Base-by-base conservation (phyloP, 1,140 invertebrate genomes). In the Drosophila nannoptera region DNA sequence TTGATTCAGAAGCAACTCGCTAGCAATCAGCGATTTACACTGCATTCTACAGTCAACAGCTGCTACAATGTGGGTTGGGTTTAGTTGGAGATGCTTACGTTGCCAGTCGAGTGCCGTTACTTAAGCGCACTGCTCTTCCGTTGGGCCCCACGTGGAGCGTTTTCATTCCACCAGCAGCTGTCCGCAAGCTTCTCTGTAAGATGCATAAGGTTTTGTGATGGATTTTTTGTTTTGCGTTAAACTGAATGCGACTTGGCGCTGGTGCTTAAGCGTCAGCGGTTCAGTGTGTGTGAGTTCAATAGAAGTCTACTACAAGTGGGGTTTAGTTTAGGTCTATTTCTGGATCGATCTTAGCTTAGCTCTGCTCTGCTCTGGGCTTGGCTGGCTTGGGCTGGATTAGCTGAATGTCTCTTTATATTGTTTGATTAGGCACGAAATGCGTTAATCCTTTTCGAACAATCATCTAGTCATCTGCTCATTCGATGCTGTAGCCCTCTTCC, bases 121-220 rank as follows among this genome's bases (percentile, higher is more conserved):
- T 89, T 16, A 82, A 75, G 60, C 76, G 71, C 48, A 87, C 58
- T 35, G 84, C 74, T 54, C 69, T 86, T 62, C 88, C 88, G 60
- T 80, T 88, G 33, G 83, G 82, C 45, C 73, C 88, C 64, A 89
- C 58, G 43, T 87, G 87, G 50, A 89, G 46, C 6, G 88, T 69
- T 75, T 78, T 87, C 22, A 73, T 69, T 60, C 69, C 75, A 42
- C 40, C 67, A 43, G 61, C 62, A 49, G 75, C 69, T 53, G 70
- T 78, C 81, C 86, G 84, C 73, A 89, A 75, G 77, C 88, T 89
- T 88, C 87, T 89, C 88, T 89, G 88, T 88, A 89, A 88, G 77
- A 88, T 82, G 77, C 80, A 86, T 87, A 82, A 87, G 77, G 77
- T 75, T 69, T 22, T 81, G 72, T 83, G 80, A 74, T 78, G 77